These are phyloP conservation scores for Cheiracanthium punctorium DNA, from an alignment of 2,888 invertebrate genomes.

Conservation along the genomic window DNA sequence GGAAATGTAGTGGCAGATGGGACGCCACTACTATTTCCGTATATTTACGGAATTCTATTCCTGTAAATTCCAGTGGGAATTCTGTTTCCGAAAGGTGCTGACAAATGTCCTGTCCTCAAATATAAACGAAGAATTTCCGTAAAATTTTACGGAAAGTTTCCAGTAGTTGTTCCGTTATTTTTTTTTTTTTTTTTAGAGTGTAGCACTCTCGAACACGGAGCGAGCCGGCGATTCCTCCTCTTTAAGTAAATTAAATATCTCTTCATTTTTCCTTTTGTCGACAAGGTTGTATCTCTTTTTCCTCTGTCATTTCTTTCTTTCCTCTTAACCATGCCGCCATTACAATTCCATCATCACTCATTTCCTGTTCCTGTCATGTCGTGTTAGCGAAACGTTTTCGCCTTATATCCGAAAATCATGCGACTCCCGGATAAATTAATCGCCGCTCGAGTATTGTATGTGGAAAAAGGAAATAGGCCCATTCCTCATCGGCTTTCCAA, in stretches of 20 bases:
- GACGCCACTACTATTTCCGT: no score
- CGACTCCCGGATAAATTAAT: background rate
- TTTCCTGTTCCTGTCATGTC: slow-evolving; percentile 7
- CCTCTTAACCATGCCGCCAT: background rate
- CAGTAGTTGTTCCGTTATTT: no score
- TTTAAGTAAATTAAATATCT: background rate
- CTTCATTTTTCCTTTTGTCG: background rate
- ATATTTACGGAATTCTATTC: no score
- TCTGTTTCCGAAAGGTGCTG: no score
- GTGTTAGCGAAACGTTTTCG: slow-evolving; percentile 7
- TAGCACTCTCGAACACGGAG: no score
- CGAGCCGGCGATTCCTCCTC: no score
- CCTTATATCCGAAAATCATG: slow-evolving; percentile 13
- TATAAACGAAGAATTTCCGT: no score
- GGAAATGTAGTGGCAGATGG: no score
- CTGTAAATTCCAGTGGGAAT: no score
- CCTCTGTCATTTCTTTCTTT: background rate
- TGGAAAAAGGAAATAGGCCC: background rate
- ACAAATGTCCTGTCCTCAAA: no score
- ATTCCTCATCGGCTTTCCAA: background rate
- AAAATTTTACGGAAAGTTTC: no score
- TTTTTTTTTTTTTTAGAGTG: no score
- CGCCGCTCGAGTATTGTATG: background rate
- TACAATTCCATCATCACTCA: slow-evolving; percentile 13
- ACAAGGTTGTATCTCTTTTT: background rate